These are phyloP conservation scores for Drosophila pruinosa DNA, from an alignment of 1,140 invertebrate genomes.

Conservation along the genomic window DNA sequence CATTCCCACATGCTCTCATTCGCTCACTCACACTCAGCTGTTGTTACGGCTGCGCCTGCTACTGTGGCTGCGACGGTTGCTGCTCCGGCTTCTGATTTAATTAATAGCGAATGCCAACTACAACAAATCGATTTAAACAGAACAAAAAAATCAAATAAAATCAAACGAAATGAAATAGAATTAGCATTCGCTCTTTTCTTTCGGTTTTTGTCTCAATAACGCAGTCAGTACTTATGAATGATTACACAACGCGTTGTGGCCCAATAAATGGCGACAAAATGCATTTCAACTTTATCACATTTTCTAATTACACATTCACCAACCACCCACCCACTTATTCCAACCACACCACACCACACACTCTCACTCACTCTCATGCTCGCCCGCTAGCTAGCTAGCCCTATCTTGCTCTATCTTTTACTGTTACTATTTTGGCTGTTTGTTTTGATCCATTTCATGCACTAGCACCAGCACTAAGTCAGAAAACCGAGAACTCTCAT, in stretches of 20 bases:
- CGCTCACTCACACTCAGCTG: constrained; percentile 33
- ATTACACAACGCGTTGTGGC: constrained; percentile 45
- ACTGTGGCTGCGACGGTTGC: constrained; percentile 11
- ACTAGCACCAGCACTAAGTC: constrained; percentile 1
- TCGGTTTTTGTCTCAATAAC: neutral
- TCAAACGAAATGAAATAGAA: constrained; percentile 69
- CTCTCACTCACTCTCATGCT: neutral
- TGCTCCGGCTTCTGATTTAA: constrained; percentile 63
- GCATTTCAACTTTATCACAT: constrained; percentile 29
- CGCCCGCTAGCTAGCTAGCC: neutral
- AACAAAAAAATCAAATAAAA: constrained; percentile 34
- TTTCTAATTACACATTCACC: constrained; percentile 14
- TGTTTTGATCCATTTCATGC: constrained; percentile 34
- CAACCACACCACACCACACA: no score
- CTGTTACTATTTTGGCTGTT: constrained; percentile 12
- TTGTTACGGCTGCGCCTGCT: constrained; percentile 13
- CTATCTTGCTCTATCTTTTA: constrained; percentile 3
- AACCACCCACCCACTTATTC: neutral
- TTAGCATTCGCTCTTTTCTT: constrained; percentile 35
- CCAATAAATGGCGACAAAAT: constrained; percentile 36
- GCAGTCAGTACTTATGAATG: constrained; percentile 38
- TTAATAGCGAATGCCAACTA: constrained; percentile 80
- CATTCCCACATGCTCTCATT: constrained; percentile 25
- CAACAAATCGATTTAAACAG: constrained; percentile 74
- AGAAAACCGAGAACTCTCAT: neutral